phyloP scores from a whole-genome alignment of 2,113 vertebrate species.

The Perognathus longimembris region DNA sequence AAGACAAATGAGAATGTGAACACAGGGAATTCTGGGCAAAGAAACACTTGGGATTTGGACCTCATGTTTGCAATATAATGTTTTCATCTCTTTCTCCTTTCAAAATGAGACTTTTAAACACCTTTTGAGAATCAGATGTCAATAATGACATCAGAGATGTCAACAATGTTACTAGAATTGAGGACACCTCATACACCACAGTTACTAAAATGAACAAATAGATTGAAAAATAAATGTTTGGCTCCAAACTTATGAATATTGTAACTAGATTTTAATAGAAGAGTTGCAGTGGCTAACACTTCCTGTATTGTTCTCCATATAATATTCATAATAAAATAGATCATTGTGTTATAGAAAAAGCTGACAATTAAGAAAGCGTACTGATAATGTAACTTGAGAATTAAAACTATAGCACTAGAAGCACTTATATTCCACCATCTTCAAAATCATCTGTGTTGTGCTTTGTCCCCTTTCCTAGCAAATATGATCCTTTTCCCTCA shows the following conservation, averaged over 20 bases:
- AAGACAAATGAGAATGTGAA: fast-evolving
- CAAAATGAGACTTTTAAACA: neutral
- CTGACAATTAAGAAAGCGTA: too few species aligned
- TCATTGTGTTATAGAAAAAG: too few species aligned
- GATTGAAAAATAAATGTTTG: neutral
- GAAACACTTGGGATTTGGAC: neutral
- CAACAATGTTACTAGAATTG: neutral
- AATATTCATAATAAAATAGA: too few species aligned
- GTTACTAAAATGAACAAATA: neutral
- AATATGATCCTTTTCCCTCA: neutral
- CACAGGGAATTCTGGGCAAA: neutral
- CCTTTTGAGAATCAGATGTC: neutral
- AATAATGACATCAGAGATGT: neutral
- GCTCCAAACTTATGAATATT: too few species aligned
- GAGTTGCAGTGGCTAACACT: too few species aligned
- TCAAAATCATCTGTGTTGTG: too few species aligned
- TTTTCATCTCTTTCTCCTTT: neutral
- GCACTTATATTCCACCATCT: too few species aligned
- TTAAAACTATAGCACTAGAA: too few species aligned
- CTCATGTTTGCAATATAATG: neutral
- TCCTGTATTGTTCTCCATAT: neutral
- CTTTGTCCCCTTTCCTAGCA: neutral
- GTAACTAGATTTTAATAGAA: too few species aligned
- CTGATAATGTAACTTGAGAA: too few species aligned
- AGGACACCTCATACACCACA: neutral